Base-by-base conservation (phyloP, 2,888 invertebrate genomes). In the Campaea margaritaria region DNA sequence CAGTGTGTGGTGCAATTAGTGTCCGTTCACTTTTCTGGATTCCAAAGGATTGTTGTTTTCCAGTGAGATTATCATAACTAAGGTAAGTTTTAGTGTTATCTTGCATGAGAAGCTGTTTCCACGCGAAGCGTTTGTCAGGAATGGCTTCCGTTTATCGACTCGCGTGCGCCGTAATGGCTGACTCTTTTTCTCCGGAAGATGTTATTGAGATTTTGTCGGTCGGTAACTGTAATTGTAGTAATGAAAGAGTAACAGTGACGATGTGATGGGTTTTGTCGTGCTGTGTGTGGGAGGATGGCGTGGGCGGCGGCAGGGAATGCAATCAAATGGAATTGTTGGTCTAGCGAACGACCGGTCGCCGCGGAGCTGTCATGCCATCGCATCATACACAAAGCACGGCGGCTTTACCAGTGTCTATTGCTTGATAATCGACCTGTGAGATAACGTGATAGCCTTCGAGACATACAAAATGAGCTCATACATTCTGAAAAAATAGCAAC, bases 101-200 rank as follows among this genome's bases (percentile, higher is more conserved):
- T 54, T 53, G 36, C 38, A 49, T 59, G 53, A 65, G 54, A 49
- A 55, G 61, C 51, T 61, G 60, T 64, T 65, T 75, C 68, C 83
- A 82, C 81, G 83, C 83, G 83, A 86, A 83, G 86, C 86, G 82
- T 86, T 84, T 82, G 79, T 56, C 78, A 79, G 76, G 86, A 90
- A 90, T 90, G 89, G 89, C 91, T 89, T 87, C 91, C 88, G 85
- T 88, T 85, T 89, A 90, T 89, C 87, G 91, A 91, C 87, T 91
- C 76, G 89, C 86, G 88, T 91, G 91, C 90, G 91, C 67, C 86
- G 81, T 89, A 91, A 91, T 91, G 91, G 91, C 91, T 89, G 91
- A 91, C 91, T 86, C 86, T 87, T 86, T 83, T 77, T 78, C 78
- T 79, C 77, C 71, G 74, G 72, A 69, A 78, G 74, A 78, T 75